These are phyloP conservation scores for Mandrillus leucophaeus DNA, from an alignment of 2,113 vertebrate genomes.

Conservation along the genomic window DNA sequence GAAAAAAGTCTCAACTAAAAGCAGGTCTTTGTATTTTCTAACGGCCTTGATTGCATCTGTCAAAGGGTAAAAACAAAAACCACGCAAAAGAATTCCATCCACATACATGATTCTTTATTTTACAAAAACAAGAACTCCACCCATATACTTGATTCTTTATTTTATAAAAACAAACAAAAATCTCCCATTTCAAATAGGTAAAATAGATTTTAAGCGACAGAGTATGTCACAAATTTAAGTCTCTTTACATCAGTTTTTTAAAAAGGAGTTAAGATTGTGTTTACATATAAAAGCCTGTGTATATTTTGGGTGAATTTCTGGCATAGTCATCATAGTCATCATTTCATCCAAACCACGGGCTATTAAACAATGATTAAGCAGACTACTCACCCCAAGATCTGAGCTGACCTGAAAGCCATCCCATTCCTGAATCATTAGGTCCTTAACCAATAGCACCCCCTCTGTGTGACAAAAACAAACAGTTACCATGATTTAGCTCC, in stretches of 20 bases:
- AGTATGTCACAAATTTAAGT: neutral
- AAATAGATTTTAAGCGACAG: neutral
- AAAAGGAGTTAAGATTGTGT: neutral
- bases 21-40: neutral
- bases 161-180: neutral
- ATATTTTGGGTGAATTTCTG: neutral
- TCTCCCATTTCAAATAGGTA: neutral
- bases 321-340: neutral
- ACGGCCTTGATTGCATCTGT: neutral
- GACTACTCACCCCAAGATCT: neutral
- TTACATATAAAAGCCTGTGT: neutral
- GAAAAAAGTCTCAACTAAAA: conserved; percentile 49
- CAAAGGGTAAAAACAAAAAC: neutral
- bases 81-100: neutral
- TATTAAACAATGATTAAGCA: neutral
- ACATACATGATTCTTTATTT: neutral
- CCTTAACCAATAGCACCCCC: neutral
- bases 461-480: neutral
- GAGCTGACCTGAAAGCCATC: neutral
- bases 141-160: neutral
- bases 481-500: neutral
- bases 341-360: neutral
- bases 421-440: neutral
- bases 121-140: neutral
- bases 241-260: neutral